Evolutionary conservation across 2,113 vertebrate genomes (phyloP), one percentile per base, ranked within the genome.

Genomic region (Scopus umbretta): DNA sequence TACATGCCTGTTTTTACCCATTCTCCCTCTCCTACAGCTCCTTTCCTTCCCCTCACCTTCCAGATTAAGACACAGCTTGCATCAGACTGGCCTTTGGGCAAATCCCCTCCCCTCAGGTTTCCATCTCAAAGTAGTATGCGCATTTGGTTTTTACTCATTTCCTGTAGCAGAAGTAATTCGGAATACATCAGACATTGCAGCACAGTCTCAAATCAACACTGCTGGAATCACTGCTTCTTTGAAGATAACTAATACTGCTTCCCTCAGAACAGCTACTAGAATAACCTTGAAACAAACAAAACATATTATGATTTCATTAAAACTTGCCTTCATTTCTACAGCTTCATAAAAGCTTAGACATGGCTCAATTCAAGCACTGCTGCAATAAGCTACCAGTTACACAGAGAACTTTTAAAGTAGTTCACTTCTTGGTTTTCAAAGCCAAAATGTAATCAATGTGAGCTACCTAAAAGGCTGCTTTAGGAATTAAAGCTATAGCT

Each of bases 111-210:
- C 61, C 65, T 4, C 9, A 76, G 19, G 58, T 62, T 91, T 80
- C 49, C 2, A 1, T 38, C 55, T 74, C n/a, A 15, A 56, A 80
- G 32, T 19, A 52, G 20, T 2, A 43, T 0, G 7, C 3, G 1
- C 22, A 50, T 43, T 53, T 53, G 1, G 0, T 10, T 91, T 93
- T 53, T 7, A 71, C 34, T 63, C 49, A 29, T 79, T 36, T 86
- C 19, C 72, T 17, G 8, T 66, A 68, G 56, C 23, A 61, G 23
- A 68, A 89, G 23, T 25, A 43, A 65, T 19, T 82, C 66, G 72
- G n/a, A 91, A 91, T 2, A 17, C 22, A 6, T 15, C 61, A 55
- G 25, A 59, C n/a, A n/a, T 5, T 38, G n/a, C n/a, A n/a, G n/a
- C n/a, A n/a, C n/a, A n/a, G n/a, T n/a, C n/a, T n/a, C n/a, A n/a